Base-by-base conservation (phyloP, 2,888 invertebrate genomes). In the Tachina grossa region DNA sequence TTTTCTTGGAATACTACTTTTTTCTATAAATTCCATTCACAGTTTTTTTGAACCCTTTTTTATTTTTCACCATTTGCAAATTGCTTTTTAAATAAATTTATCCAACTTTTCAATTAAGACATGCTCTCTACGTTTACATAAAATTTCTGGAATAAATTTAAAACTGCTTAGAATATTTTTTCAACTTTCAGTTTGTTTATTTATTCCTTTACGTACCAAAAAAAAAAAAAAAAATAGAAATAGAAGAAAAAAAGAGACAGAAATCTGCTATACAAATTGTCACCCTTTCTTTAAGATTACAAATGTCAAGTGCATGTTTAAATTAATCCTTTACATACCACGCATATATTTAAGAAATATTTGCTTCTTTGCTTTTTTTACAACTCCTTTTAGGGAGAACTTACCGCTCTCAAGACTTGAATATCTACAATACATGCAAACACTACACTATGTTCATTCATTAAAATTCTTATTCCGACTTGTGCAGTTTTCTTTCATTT, bases 261-360 rank as follows among this genome's bases (percentile, higher is more conserved):
- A 53, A 79, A 79, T 74, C 22, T 72, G 59, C 22, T 68, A 55
- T 43, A 75, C 68, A 84, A 84, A 81, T 77, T 77, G 74, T 85
- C 84, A 85, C 68, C 81, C 77, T 78, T 57, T 41, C 72, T 63
- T 69, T 57, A 69, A 77, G 84, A 85, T 81, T 81, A 85, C 81
- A 81, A 85, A 81, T 85, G 84, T 85, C 84, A 85, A 85, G 84
- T 78, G 74, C 84, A 85, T 85, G 84, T 85, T 85, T 45, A 69
- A 85, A 85, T 82, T 82, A 82, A 82, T 55, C 65, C 85, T 63
- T 68, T 45, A 69, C 85, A 85, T 63, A 74, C 69, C 74, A 75
- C 57, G 41, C 74, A 82, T 74, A 49, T 57, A 85, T 74, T 74
- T 43, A 59, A 53, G 31, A 55, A 63, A 55, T 45, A 19, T 49